Conservation (phyloP, 2,113 vertebrate genomes). For the Malurus alboscapulatus region DNA sequence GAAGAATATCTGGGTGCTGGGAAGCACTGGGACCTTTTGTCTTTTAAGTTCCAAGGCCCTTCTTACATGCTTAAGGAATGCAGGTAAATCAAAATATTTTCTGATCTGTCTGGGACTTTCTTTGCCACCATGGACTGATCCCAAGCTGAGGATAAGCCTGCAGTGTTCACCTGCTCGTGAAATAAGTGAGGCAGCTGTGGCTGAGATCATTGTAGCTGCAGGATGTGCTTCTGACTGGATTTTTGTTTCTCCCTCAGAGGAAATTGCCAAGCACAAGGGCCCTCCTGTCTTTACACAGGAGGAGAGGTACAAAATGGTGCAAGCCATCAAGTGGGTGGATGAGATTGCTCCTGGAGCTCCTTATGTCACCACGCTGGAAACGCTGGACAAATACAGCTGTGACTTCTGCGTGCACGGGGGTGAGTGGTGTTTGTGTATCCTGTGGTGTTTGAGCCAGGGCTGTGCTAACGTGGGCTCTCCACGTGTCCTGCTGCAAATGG, state of each 20-base stretch:
- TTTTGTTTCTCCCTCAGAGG: slow-evolving; percentile 75
- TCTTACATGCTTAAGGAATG: not conserved
- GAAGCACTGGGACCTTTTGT: not conserved
- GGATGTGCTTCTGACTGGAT: not conserved
- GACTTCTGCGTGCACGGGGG: slow-evolving; percentile 98
- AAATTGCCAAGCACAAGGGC: slow-evolving; percentile 96
- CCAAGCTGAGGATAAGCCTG: not conserved
- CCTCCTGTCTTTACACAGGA: slow-evolving; percentile 96
- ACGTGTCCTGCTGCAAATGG: accelerated
- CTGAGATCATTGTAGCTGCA: not conserved
- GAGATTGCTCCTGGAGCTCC: slow-evolving; percentile 93
- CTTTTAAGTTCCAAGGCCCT: not conserved
- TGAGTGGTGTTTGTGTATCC: slow-evolving; percentile 61
- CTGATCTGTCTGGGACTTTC: not conserved
- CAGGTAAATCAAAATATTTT: not conserved
- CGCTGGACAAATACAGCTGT: slow-evolving; percentile 90
- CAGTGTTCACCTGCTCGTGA: not conserved
- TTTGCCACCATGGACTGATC: not conserved
- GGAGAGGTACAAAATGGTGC: slow-evolving; percentile 95
- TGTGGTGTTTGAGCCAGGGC: not conserved
- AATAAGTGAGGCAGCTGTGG: not conserved
- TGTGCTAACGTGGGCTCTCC: accelerated
- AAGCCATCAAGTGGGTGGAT: slow-evolving; percentile 98
- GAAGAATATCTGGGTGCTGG: not conserved
- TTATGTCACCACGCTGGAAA: slow-evolving; percentile 93